Percentiles rank a stretch among this genome's conserved stretches.
These are phyloP conservation scores for Odontesthes bonariensis DNA, from an alignment of 2,113 vertebrate species.

Conservation along the genomic window DNA sequence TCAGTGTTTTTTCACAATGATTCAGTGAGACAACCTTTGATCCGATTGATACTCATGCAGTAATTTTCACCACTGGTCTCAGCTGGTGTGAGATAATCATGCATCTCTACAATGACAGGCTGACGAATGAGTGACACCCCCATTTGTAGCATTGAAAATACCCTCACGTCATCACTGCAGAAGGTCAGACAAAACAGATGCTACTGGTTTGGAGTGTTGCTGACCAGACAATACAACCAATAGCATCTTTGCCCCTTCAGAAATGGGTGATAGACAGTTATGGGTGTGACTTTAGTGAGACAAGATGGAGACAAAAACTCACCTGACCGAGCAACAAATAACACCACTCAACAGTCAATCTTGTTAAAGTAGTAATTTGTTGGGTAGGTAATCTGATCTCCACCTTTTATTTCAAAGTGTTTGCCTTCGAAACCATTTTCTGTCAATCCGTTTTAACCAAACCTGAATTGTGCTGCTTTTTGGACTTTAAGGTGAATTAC, in stretches of 20 bases:
- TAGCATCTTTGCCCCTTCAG: conserved; percentile 77
- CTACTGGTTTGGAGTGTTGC: conserved; percentile 58
- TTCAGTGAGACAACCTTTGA: conserved; percentile 10
- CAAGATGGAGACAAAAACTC: conserved; percentile 61
- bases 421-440: conserved; percentile 60
- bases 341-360: conserved; percentile 24
- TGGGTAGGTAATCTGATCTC: conserved; percentile 30
- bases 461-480: neutral
- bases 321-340: conserved; percentile 62
- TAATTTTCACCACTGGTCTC: conserved; percentile 29
- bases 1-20: neutral
- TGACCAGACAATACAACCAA: conserved; percentile 50
- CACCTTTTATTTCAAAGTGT: conserved; percentile 42
- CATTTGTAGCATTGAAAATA: conserved; percentile 45
- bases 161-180: conserved; percentile 75
- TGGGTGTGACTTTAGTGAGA: conserved; percentile 57
- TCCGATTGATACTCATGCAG: conserved; percentile 65
- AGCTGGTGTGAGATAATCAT: conserved; percentile 60
- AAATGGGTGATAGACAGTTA: conserved; percentile 72
- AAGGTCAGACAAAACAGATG: conserved; percentile 78
- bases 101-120: conserved; percentile 58
- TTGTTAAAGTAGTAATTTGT: conserved; percentile 38
- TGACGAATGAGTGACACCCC: conserved; percentile 64
- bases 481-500: neutral
- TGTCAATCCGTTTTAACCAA: conserved; percentile 60